Evolutionary conservation across 2,113 vertebrate genomes (phyloP), one percentile per base, ranked within the genome.

Genomic region (Egretta garzetta): DNA sequence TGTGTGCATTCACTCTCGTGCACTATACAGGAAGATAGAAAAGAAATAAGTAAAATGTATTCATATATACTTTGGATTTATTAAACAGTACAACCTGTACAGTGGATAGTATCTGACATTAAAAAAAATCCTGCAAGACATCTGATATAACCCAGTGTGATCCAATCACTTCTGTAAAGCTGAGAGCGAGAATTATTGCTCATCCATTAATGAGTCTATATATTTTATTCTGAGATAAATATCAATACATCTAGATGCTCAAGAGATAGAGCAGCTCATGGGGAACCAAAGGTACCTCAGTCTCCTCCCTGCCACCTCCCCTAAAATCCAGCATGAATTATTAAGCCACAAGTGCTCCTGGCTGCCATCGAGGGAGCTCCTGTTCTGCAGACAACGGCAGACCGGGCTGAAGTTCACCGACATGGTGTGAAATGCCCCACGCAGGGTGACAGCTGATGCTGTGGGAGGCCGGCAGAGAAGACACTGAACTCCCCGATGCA

Each of bases 341-440:
- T 21, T 26, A 26, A 79, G 4, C 21, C 37, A 56, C 6, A 43
- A 23, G 28, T 8, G 41, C 11, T 80, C 24, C 50, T 35, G 71
- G 35, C 19, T 92, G 24, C 32, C 17, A 21, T 15, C 0, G 1
- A 52, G 27, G 47, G 8, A 52, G 12, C 16, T 81, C 23, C 79
- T 88, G 19, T 28, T 52, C 62, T 62, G 18, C 2, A 20, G 39
- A 35, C 32, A 43, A 8, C 22, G 28, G 39, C 15, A 45, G 70
- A 4, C 10, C 8, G 26, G 0, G 1, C n/a, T 60, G 80, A 52
- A 33, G 30, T 15, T 88, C 45, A 14, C 6, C 1, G 9, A 2
- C 9, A 22, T 4, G 0, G 0, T 4, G 17, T 15, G 37, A 88
- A 80, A 55, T n/a, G 50, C 7, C 47, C 20, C 0, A 0, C 1